Evolutionary conservation across 2,888 invertebrate genomes (phyloP).

Genomic region (Alloplasta piceator): DNA sequence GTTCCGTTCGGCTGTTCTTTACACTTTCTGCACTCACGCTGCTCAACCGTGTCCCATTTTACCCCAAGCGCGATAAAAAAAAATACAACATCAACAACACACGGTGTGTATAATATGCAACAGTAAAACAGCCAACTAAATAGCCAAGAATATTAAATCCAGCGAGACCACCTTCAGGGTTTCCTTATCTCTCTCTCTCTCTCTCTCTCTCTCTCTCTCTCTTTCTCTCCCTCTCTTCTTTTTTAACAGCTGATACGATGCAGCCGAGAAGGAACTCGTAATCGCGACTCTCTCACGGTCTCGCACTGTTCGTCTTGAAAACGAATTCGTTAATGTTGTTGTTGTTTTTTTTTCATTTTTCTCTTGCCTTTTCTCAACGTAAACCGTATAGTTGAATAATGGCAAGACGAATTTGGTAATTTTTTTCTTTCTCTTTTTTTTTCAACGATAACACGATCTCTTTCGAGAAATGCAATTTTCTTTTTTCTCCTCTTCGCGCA

Average conservation of each 20-base stretch:
- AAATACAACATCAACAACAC: conserved; percentile 23
- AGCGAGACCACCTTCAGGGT: conserved; percentile 52
- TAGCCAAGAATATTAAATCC: conserved; percentile 39
- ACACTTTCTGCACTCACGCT: conserved; percentile 75
- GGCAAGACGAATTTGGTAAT: not conserved
- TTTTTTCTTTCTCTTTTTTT: conserved; percentile 15
- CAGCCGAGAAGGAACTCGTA: conserved; percentile 55
- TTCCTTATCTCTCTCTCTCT: conserved; percentile 65
- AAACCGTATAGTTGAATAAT: not conserved
- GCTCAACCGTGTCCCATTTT: conserved; percentile 46
- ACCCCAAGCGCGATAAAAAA: not conserved
- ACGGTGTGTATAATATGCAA: conserved; percentile 21
- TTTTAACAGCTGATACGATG: conserved; percentile 35
- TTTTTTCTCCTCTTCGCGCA: not conserved
- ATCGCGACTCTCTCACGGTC: conserved; percentile 64
- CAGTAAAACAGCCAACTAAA: conserved; percentile 30
- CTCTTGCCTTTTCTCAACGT: not conserved
- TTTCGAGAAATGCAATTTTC: not conserved
- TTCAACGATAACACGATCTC: not conserved
- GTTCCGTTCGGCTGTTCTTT: conserved; percentile 78
- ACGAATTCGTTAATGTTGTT: conserved; percentile 48
- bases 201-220: conserved; percentile 64
- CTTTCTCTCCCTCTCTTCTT: conserved; percentile 22
- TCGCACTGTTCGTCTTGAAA: conserved; percentile 62
- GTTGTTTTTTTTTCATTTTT: not conserved